These are phyloP conservation scores for Crocuta crocuta DNA, from an alignment of 2,113 vertebrate species.

Conservation along the genomic window DNA sequence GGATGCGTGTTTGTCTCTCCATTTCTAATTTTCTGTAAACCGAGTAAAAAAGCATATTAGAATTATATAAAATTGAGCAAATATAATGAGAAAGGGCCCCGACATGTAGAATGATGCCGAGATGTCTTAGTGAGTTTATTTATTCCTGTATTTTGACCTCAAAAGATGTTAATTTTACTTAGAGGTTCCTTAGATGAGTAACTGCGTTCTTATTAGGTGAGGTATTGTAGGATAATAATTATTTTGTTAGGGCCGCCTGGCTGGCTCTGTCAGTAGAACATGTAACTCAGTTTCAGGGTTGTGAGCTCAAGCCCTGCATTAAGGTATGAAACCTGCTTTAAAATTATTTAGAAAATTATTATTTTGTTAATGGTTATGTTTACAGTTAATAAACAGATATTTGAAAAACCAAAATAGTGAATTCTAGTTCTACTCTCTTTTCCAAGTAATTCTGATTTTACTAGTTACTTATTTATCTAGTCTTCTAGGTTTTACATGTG, in stretches of 20 bases:
- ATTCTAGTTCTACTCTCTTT: neutral
- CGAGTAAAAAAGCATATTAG: neutral
- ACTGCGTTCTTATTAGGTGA: neutral
- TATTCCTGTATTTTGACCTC: neutral
- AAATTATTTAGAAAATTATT: neutral
- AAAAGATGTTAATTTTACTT: neutral
- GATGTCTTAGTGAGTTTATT: neutral
- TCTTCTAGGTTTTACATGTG: neutral
- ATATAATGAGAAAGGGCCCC: neutral
- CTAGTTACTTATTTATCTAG: neutral
- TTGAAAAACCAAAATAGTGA: neutral
- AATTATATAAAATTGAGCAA: neutral
- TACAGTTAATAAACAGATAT: neutral
- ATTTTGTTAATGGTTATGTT: neutral
- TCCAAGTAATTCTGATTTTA: neutral
- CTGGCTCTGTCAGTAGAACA: too few relatives aligned
- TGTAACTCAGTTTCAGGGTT: too few relatives aligned
- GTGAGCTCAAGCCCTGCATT: too few relatives aligned
- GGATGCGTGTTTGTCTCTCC: neutral
- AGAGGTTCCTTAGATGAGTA: neutral
- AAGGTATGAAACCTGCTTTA: too few relatives aligned
- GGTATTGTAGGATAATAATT: neutral
- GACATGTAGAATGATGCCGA: neutral
- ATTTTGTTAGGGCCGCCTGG: neutral
- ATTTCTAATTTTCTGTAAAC: neutral